Evolutionary conservation across 2,888 invertebrate species (phyloP).

Genomic region (Plagodis pulveraria): DNA sequence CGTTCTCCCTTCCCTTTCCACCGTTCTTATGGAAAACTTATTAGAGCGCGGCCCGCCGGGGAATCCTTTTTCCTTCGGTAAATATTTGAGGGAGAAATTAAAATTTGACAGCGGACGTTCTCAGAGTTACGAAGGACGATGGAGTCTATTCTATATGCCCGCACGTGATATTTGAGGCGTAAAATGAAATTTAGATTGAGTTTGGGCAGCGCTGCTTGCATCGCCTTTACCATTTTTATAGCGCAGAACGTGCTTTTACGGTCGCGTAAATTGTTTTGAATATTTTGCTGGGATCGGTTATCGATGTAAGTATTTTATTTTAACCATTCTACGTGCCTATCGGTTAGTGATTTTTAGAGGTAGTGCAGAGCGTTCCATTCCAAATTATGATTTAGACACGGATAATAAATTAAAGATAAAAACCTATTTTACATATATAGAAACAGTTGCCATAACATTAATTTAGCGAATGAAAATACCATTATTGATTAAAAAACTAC

Average conservation of each 20-base stretch:
- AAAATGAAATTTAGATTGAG: slow-evolving; percentile 84
- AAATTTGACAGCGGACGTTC: slow-evolving; percentile 81
- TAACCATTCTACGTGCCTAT: slow-evolving; percentile 8
- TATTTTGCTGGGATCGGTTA: slow-evolving; percentile 40
- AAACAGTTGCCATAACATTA: too few species aligned
- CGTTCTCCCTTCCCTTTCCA: slow-evolving; percentile 49
- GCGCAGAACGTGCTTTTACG: slow-evolving; percentile 36
- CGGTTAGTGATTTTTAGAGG: not conserved
- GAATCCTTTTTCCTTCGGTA: slow-evolving; percentile 85
- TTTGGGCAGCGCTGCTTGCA: slow-evolving; percentile 67
- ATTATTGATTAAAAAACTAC: too few species aligned
- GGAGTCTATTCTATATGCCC: slow-evolving; percentile 75
- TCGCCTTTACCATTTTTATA: slow-evolving; percentile 48
- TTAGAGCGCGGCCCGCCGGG: slow-evolving; percentile 82
- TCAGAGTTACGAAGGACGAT: slow-evolving; percentile 68
- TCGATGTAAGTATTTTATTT: slow-evolving; percentile 25
- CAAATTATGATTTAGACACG: too few species aligned
- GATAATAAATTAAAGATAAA: too few species aligned
- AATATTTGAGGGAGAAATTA: slow-evolving; percentile 85
- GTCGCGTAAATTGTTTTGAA: slow-evolving; percentile 44
- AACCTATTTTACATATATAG: too few species aligned
- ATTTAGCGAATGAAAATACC: too few species aligned
- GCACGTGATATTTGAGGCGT: slow-evolving; percentile 82
- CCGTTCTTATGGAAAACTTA: slow-evolving; percentile 84
- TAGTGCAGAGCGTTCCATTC: too few species aligned